Evolutionary conservation across 2,888 invertebrate genomes (phyloP), one percentile per base, ranked within the genome.

Genomic region (Trachelus troglodyta): DNA sequence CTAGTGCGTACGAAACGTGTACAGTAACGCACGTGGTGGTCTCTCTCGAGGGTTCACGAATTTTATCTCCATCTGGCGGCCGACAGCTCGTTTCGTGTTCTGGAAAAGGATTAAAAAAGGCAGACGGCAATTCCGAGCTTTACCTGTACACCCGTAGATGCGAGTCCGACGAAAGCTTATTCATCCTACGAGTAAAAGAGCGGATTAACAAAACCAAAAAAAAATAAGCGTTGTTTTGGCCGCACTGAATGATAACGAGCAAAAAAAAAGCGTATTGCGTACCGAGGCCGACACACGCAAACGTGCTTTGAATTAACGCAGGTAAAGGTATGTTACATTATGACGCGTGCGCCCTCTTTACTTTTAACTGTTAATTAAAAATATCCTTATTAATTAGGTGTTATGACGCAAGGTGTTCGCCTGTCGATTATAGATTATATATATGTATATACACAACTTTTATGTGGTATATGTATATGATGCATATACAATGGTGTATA

Each of bases 241-340:
- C 23, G 40, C 40, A 56, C 40, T 56, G 40, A 56, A 23, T 9
- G 40, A 56, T 56, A 56, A 56, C 40, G 40, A 56, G 40, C 23
- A 40, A 40, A 40, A 15, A 40, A 56, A 56, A 56, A 23, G 40
- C 40, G 40, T 56, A 40, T 56, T 56, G 40, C 40, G 40, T 56
- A 15, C 40, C 40, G 40, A 56, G 40, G 40, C 40, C 40, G 40
- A 56, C 40, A 56, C 40, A 56, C 40, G 40, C 40, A 56, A 23
- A 71, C 87, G 88, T 87, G 88, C 89, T 89, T 90, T 90, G 89
- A 88, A 88, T 87, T 87, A 15, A 74, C 40, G 40, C 34, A 30
- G 85, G 86, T 85, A 83, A 91, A 91, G 91, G 91, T 91, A 91
- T 87, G 91, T 91, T 89, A 71, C 40, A 56, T 33, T 33, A 71